Percentiles rank a stretch among this genome's conserved stretches.
phyloP scores from a whole-genome alignment of 1,140 invertebrate genomes.

The Drosophila fuyamai region DNA sequence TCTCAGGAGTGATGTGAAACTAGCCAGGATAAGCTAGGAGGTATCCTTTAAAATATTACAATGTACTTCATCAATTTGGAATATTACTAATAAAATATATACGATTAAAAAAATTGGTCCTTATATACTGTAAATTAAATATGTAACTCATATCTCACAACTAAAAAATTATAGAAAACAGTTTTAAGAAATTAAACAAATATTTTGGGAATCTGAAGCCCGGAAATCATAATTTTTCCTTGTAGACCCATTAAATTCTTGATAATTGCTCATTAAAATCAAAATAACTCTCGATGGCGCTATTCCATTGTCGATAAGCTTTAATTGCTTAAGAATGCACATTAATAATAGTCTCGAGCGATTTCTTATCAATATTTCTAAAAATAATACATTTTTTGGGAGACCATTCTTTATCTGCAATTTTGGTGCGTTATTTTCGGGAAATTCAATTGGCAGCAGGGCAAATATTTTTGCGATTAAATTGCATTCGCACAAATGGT shows the following conservation, averaged over 20 bases:
- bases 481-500: slow-evolving; percentile 61
- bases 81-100: too few species aligned
- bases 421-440: background rate
- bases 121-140: too few species aligned
- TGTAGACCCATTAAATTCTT: background rate
- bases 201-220: background rate
- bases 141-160: too few species aligned
- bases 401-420: background rate
- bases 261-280: background rate
- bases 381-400: background rate
- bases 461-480: slow-evolving; percentile 55
- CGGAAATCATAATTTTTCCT: slow-evolving; percentile 2
- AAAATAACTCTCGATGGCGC: slow-evolving; percentile 11
- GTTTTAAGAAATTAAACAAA: too few species aligned
- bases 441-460: slow-evolving; percentile 26
- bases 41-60: too few species aligned
- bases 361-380: slow-evolving; percentile 20
- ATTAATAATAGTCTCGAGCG: background rate
- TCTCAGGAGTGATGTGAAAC: background rate
- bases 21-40: background rate
- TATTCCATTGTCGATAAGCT: slow-evolving; percentile 26
- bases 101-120: too few species aligned
- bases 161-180: too few species aligned
- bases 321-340: slow-evolving; percentile 29
- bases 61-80: too few species aligned